A percentile compares a stretch with the other conserved stretches of the same genome.
phyloP scores from a whole-genome alignment of 1,140 invertebrate species.

The Octopus sinensis region DNA sequence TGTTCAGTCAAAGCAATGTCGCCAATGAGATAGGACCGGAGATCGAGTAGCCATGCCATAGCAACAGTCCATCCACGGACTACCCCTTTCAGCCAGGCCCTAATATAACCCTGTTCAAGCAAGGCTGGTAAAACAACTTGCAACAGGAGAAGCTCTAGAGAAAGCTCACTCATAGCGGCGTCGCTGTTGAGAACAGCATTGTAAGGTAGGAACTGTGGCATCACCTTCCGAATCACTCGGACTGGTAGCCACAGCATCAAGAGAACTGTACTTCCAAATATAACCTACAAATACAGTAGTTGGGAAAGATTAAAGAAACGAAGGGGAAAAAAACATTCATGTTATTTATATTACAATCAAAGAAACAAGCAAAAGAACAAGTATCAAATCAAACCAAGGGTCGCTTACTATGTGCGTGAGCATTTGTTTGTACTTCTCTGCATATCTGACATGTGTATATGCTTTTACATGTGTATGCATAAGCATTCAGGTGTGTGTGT shows the following conservation, averaged over 20 bases:
- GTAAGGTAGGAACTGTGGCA: constrained; percentile 90
- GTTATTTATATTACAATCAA: no score
- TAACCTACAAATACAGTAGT: constrained; percentile 34
- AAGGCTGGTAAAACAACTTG: constrained; percentile 94
- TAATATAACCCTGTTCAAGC: constrained; percentile 91
- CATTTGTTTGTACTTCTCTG: no score
- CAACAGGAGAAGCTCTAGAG: constrained; percentile 87
- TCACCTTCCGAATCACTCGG: constrained; percentile 75
- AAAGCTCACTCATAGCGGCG: constrained; percentile 77
- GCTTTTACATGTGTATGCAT: no score
- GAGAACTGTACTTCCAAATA: constrained; percentile 93
- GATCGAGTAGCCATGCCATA: constrained; percentile 79
- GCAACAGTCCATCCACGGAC: constrained; percentile 84
- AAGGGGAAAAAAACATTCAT: no score
- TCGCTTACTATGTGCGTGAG: no score
- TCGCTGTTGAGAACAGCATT: constrained; percentile 75
- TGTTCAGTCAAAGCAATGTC: constrained; percentile 43
- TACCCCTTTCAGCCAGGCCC: constrained; percentile 85
- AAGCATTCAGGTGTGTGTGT: no score
- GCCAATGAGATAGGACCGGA: constrained; percentile 85
- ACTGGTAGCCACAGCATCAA: constrained; percentile 95
- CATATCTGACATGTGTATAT: no score
- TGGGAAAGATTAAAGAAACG: no score
- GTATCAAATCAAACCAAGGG: no score
- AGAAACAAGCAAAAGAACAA: no score